Percentiles rank a stretch among this genome's conserved stretches.
Conservation (phyloP, 2,113 vertebrate species). For the Tor tambroides region DNA sequence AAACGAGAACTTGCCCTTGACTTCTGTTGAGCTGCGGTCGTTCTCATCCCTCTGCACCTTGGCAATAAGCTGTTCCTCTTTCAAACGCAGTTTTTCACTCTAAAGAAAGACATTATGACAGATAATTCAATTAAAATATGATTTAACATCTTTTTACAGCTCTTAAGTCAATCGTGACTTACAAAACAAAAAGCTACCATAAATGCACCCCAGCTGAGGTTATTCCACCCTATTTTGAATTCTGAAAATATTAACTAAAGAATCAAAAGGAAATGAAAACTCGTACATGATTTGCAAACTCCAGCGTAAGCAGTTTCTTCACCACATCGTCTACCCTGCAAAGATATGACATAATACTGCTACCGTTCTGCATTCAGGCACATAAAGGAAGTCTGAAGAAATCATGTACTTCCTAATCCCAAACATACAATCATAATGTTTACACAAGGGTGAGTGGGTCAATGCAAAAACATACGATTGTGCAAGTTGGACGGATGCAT, state of each 20-base stretch:
- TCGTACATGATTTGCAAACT: constrained; percentile 88
- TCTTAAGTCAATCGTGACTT: not conserved
- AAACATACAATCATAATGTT: not conserved
- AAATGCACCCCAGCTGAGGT: not conserved
- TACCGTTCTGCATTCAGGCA: not conserved
- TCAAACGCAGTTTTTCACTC: constrained; percentile 87
- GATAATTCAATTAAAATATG: not conserved
- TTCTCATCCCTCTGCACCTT: constrained; percentile 82
- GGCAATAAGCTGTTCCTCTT: constrained; percentile 83
- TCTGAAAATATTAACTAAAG: not conserved
- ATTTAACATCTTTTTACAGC: not conserved
- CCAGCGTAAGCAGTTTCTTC: constrained; percentile 87
- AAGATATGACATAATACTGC: constrained; percentile 46
- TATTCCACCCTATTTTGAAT: not conserved
- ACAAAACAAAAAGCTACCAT: not conserved
- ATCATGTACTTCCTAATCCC: not conserved
- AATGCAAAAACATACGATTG: constrained; percentile 71
- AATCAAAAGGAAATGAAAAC: not conserved
- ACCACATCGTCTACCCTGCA: constrained; percentile 87
- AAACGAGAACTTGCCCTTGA: constrained; percentile 76
- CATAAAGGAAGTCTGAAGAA: constrained; percentile 20
- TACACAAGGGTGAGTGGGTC: not conserved
- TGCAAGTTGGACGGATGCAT: constrained; percentile 77
- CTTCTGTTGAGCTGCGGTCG: constrained; percentile 84
- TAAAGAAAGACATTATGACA: constrained; percentile 61